Percentiles rank a stretch among this genome's conserved stretches.
These are phyloP conservation scores for Zygaena filipendulae DNA, from an alignment of 2,888 invertebrate genomes.

Conservation along the genomic window DNA sequence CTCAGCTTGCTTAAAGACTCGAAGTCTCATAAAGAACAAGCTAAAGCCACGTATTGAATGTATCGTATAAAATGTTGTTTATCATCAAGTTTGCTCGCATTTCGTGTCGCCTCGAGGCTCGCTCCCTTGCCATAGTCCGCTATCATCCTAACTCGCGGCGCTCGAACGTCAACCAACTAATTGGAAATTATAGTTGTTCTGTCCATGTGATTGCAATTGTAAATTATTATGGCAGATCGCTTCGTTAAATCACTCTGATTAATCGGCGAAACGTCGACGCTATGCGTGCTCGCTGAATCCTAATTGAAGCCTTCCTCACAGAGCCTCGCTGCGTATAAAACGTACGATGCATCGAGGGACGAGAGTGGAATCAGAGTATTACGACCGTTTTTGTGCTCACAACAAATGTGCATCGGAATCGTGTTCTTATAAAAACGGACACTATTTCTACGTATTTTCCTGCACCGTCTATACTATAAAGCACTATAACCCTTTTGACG, in stretches of 20 bases:
- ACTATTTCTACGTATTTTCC: too few species aligned
- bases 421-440: too few species aligned
- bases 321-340: too few species aligned
- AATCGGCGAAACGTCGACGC: conserved; percentile 27
- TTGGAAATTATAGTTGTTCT: conserved; percentile 49
- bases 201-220: conserved; percentile 36
- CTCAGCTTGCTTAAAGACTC: conserved; percentile 21
- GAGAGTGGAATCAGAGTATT: too few species aligned
- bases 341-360: too few species aligned
- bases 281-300: conserved; percentile 19
- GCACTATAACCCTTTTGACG: too few species aligned
- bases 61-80: conserved; percentile 36
- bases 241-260: conserved; percentile 47
- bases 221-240: conserved; percentile 35
- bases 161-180: conserved; percentile 34
- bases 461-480: too few species aligned
- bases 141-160: conserved; percentile 19
- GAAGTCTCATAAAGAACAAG: conserved; percentile 21
- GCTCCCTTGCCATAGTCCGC: conserved; percentile 17
- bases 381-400: too few species aligned
- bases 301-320: conserved; percentile 18
- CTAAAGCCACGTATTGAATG: conserved; percentile 21
- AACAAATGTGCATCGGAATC: too few species aligned
- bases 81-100: conserved; percentile 23
- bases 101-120: conserved; percentile 18